Evolutionary conservation across 2,888 invertebrate species (phyloP), one percentile per base, ranked within the genome.

Genomic region (Cremastinae sp.): DNA sequence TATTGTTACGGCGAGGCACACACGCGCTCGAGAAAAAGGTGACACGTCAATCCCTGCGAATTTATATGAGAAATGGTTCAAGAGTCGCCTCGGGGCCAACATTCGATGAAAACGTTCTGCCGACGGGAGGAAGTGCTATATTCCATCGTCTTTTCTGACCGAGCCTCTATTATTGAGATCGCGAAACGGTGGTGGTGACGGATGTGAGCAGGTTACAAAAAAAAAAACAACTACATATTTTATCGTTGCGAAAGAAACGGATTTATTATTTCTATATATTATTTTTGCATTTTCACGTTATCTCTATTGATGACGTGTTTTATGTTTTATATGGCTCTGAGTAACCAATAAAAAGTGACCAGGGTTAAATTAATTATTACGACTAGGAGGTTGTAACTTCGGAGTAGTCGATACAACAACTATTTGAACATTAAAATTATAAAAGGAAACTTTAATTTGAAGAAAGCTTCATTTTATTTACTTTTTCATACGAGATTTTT

Each of bases 1-100:
- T n/a, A n/a, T 79, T 78, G 77, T 79, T 79, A 74, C 72, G 68
- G 78, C 71, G 75, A 75, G 68, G 72, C 68, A 66, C 64, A 66
- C 78, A 75, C 43, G 71, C 71, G 75, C 66, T 59, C 66, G 47
- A 59, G n/a, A 51, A 72, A 43, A 49, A 70, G 62, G 59, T 49
- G 65, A 51, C 12, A 66, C 45, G 54, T 66, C 54, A 66, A 72
- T 66, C 66, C 58, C 18, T n/a, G 36, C 36, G 14, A 22, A 64
- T 51, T 49, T 49, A 62, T 62, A 62, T 62, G 62, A 62, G 62
- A 62, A 62, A 62, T 47, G 62, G 34, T 62, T 10, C 36, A 8
- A 4, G 16, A 28, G 58, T 38, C 18, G 70, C 70, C 75, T 14
- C 20, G 28, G 69, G 65, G 28, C 34, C 47, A 14, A 0, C 38